Percentiles rank a stretch among this genome's conserved stretches.
Evolutionary conservation across 2,888 invertebrate genomes (phyloP).

Genomic region (Gymnocheta viridis): DNA sequence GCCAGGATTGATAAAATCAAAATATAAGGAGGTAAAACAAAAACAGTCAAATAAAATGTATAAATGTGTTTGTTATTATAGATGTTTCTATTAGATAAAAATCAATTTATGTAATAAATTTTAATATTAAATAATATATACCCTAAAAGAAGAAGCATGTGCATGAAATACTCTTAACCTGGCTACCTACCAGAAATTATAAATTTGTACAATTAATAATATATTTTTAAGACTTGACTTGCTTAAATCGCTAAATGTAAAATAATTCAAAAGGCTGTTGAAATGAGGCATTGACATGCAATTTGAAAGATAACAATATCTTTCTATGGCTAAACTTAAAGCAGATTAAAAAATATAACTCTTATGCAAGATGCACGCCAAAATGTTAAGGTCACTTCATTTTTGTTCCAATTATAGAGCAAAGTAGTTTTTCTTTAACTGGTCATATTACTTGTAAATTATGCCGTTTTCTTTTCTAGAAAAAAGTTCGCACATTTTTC

Average conservation of each 20-base stretch:
- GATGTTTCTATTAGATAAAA: constrained; percentile 54
- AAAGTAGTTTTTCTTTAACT: no score
- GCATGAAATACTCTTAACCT: constrained; percentile 47
- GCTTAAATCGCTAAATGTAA: not conserved
- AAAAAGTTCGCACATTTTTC: no score
- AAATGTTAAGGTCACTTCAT: not conserved
- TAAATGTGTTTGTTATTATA: constrained; percentile 63
- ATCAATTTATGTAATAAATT: constrained; percentile 15
- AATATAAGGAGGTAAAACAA: constrained; percentile 63
- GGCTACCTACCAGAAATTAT: not conserved
- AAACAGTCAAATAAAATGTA: constrained; percentile 47
- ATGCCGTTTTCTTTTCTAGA: no score
- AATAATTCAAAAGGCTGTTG: not conserved
- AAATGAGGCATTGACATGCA: constrained; percentile 58
- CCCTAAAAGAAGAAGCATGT: constrained; percentile 49
- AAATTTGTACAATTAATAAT: not conserved
- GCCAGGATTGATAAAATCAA: constrained; percentile 39
- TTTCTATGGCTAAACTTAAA: not conserved
- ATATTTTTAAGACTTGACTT: constrained; percentile 15
- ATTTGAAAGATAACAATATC: constrained; percentile 13
- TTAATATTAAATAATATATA: constrained; percentile 1
- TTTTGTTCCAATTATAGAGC: no score
- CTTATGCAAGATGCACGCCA: not conserved
- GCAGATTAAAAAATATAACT: not conserved
- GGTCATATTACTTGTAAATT: no score